phyloP scores from a whole-genome alignment of 2,113 vertebrate genomes.

The Ellobius talpinus region DNA sequence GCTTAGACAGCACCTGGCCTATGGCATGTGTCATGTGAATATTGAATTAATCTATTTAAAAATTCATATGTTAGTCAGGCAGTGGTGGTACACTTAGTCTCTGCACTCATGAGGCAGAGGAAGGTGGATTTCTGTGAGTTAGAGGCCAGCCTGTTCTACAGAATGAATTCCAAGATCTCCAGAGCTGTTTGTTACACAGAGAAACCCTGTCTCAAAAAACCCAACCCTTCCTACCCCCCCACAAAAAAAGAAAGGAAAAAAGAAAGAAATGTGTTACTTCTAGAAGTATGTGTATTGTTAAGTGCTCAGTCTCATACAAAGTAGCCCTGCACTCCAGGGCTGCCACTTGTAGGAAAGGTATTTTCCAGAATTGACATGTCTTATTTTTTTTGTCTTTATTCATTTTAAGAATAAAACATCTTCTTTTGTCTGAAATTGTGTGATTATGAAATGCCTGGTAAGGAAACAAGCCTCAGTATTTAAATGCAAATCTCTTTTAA shows the following conservation, averaged over 20 bases:
- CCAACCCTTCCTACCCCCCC: too few relatives aligned
- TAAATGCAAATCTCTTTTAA: constrained; percentile 35
- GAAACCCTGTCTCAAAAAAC: not conserved
- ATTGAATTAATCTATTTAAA: not conserved
- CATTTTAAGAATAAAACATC: constrained; percentile 49
- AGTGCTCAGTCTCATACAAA: not conserved
- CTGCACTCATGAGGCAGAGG: not conserved
- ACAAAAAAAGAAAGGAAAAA: not conserved
- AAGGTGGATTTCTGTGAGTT: not conserved
- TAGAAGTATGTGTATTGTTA: not conserved
- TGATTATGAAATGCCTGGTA: not conserved
- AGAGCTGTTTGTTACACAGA: not conserved
- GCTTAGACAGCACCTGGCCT: not conserved
- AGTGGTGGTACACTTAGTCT: not conserved
- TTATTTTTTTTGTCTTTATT: not conserved
- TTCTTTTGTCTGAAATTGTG: constrained; percentile 40
- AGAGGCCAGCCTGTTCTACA: not conserved
- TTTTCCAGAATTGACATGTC: not conserved
- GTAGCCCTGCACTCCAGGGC: not conserved
- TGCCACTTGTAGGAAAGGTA: not conserved
- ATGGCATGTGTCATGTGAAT: not conserved
- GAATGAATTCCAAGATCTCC: not conserved
- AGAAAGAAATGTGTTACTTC: not conserved
- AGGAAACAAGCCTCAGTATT: not conserved
- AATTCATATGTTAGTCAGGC: not conserved